Evolutionary conservation across 2,888 invertebrate species (phyloP), one percentile per base, ranked within the genome.

Genomic region (Drosophila cracens): DNA sequence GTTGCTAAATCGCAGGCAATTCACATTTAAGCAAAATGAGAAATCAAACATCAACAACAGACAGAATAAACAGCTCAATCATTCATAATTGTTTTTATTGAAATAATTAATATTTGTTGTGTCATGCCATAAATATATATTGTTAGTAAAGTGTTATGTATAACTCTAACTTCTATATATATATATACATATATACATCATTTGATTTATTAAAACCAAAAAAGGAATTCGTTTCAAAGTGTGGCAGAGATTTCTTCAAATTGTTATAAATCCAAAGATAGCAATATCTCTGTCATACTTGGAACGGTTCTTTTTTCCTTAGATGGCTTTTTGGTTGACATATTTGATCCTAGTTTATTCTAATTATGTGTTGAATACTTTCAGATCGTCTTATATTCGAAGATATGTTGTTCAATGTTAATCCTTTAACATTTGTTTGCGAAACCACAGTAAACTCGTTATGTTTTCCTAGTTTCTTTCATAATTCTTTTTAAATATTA

Each of bases 91-190:
- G 78, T 87, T 89, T 90, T 83, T 83, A 87, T 84, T 65, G 70
- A 90, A 85, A 74, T 90, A 88, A 79, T 81, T 86, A 76, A 91
- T 91, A 87, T 84, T 80, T 90, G 89, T 91, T 91, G 90, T 91
- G 92, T 83, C 90, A 91, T 92, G 92, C 86, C 90, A 88, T 91
- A 87, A 79, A 78, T 71, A 89, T 85, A 89, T 82, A 85, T 87
- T 85, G 89, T 85, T 89, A 76, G 90, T 85, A 85, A 86, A 82
- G 78, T 86, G 90, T 86, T 81, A 75, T 64, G 79, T 64, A 81
- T 87, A 82, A 82, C 85, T 85, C 89, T 82, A 84, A 85, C 72
- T 84, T 82, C 65, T 70, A 76, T 74, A 82, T 74, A 82, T 71
- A 77, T 65, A 58, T 40, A 75, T 57, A 79, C 25, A 25, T 18